Evolutionary conservation across 2,888 invertebrate species (phyloP), one percentile per base, ranked within the genome.

Genomic region (Macropis europaea): DNA sequence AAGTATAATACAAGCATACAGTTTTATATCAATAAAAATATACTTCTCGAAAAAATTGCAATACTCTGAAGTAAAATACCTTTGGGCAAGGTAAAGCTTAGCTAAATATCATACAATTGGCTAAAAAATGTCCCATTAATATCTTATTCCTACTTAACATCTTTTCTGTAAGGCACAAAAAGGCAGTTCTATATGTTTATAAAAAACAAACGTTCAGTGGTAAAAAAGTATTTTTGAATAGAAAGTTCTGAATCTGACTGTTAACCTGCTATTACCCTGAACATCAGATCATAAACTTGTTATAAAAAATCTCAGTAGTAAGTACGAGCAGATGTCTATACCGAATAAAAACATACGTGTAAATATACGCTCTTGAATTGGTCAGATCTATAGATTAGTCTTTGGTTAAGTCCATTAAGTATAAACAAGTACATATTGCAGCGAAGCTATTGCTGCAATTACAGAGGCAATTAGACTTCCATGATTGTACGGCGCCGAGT

Each of bases 401-500:
- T 80, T 73, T 73, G 82, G 76, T 59, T 30, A 57, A 45, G 6
- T 40, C 30, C 15, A 30, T 66, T 69, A 73, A 32, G 38, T 48
- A 47, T 45, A 38, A 45, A 32, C 19, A 57, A 73, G 48, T 48
- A 59, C 28, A 9, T 72, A 82, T 68, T 77, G 71, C 38, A 84
- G 13, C 5, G 77, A 72, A 45, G 67, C 7, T 48, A 77, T 22
- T 26, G 75, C 45, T 11, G 68, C 54, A 54, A 80, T 9, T 38
- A 82, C 19, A 0, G 60, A 61, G 9, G 50, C 54, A 7, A 81
- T 24, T 32, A 84, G 61, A 78, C 79, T 84, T 13, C 67, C 82
- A 15, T 62, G 64, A 26, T 77, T 47, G 7, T 54, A 53, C 0
- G 91, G 88, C 0, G 94, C 94, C 1, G 93, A 90, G 89, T 97